phyloP scores from a whole-genome alignment of 2,113 vertebrate species.

The Oreotrochilus melanogaster region DNA sequence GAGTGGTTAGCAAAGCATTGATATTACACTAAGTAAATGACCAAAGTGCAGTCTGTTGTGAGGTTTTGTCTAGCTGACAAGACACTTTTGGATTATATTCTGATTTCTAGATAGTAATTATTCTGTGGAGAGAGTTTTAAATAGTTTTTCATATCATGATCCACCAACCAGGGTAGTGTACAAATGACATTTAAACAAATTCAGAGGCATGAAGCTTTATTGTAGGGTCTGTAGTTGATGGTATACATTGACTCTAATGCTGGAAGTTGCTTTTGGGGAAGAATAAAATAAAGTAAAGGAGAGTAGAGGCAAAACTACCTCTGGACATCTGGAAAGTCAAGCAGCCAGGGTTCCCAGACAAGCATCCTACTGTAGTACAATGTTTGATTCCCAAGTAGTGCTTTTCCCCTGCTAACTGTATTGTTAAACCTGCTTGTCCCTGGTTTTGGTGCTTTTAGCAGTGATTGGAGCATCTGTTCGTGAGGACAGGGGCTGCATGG shows the following conservation, averaged over 20 bases:
- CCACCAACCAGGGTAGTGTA: background rate
- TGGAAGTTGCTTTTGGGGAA: background rate
- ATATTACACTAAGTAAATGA: background rate
- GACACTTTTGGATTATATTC: background rate
- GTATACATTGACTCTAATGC: background rate
- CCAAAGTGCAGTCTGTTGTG: background rate
- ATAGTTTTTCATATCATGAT: background rate
- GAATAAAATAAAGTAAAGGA: background rate
- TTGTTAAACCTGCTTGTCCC: background rate
- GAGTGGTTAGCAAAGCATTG: background rate
- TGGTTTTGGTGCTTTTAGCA: background rate
- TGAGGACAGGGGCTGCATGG: background rate
- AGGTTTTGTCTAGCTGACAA: background rate
- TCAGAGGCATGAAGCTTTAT: background rate
- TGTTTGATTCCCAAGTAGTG: background rate
- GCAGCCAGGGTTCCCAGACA: background rate
- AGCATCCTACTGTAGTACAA: background rate
- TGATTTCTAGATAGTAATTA: background rate
- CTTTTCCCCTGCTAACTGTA: background rate
- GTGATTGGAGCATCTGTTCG: background rate
- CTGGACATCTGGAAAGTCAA: background rate
- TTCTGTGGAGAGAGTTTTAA: background rate
- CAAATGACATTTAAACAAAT: background rate
- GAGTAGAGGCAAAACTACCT: background rate
- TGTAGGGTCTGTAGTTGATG: background rate